A percentile compares a stretch with the other conserved stretches of the same genome.
phyloP scores from a whole-genome alignment of 2,113 vertebrate species.

The Antennarius striatus region DNA sequence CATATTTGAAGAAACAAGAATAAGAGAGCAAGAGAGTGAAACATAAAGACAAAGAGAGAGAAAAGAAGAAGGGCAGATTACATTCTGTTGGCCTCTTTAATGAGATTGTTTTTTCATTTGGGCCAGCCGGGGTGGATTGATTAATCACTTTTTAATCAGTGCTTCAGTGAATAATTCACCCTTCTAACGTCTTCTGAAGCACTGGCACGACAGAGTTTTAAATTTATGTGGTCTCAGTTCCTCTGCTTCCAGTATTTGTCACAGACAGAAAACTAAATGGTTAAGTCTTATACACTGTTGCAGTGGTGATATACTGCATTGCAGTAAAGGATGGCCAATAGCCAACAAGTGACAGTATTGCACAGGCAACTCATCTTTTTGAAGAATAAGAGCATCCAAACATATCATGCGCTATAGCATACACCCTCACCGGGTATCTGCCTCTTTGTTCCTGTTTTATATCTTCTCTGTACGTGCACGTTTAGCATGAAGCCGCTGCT shows the following conservation, averaged over 20 bases:
- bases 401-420: background rate
- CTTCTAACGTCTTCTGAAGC: slow-evolving; percentile 39
- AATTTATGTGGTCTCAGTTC: slow-evolving; percentile 20
- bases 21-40: slow-evolving; percentile 29
- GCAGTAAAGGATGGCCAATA: slow-evolving; percentile 63
- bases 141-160: slow-evolving; percentile 64
- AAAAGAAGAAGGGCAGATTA: slow-evolving; percentile 31
- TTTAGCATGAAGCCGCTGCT: background rate
- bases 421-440: slow-evolving; percentile 2
- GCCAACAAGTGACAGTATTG: slow-evolving; percentile 53
- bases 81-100: slow-evolving; percentile 56
- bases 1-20: slow-evolving; percentile 56
- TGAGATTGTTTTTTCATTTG: slow-evolving; percentile 53
- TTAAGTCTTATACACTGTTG: slow-evolving; percentile 49
- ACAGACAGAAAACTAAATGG: slow-evolving; percentile 34
- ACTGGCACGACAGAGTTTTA: slow-evolving; percentile 31
- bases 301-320: slow-evolving; percentile 60
- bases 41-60: slow-evolving; percentile 35
- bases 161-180: slow-evolving; percentile 56
- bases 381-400: slow-evolving; percentile 34
- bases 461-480: slow-evolving; percentile 8
- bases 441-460: slow-evolving; percentile 6
- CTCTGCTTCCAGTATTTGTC: slow-evolving; percentile 35
- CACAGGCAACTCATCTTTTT: slow-evolving; percentile 40
- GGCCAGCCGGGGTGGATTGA: slow-evolving; percentile 38